Base-by-base conservation (phyloP, 2,888 invertebrate species). In the Chaetogeoica ovagalla region DNA sequence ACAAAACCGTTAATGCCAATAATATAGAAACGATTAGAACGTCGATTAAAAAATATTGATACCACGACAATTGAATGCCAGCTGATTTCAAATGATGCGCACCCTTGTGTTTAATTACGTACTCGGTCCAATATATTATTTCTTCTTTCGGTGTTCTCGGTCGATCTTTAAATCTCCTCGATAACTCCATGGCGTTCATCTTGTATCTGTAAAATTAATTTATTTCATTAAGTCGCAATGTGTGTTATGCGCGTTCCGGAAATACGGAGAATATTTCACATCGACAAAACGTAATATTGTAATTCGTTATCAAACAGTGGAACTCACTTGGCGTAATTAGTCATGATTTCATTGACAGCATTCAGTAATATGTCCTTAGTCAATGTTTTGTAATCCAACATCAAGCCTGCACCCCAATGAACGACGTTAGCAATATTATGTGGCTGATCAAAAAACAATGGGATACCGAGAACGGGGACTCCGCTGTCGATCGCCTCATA, bases 61-160 rank as follows among this genome's bases (percentile, higher is more conserved):
- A 75, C 75, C 75, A 75, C 43, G 66, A 23, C 9, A 75, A 43
- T 13, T 75, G 11, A 0, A 75, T 13, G 0, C 23, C 75, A 43
- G 23, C 39, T 19, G 65, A 43, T 79, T 79, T 79, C 39, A 79
- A 79, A 79, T 79, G 77, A 79, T 62, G 69, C 8, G 77, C 77
- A 4, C 77, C 77, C 7, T 70, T 79, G n/a, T 79, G 70, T 70
- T 79, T 79, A 19, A 79, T 63, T 7, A 79, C 70, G 55, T 79
- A 79, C 39, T 79, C 77, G 7, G 77, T 70, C 77, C 77, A 79
- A 62, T 70, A 79, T 70, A 79, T 59, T 17, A 79, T 23, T 55
- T 79, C 77, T 62, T 79, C 62, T 70, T 60, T 70, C 4, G 59
- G 62, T 23, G 69, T 70, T 37, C 52, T 63, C 8, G 19, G 70